Conservation (phyloP, 1,140 invertebrate species). For the Cylas formicarius region DNA sequence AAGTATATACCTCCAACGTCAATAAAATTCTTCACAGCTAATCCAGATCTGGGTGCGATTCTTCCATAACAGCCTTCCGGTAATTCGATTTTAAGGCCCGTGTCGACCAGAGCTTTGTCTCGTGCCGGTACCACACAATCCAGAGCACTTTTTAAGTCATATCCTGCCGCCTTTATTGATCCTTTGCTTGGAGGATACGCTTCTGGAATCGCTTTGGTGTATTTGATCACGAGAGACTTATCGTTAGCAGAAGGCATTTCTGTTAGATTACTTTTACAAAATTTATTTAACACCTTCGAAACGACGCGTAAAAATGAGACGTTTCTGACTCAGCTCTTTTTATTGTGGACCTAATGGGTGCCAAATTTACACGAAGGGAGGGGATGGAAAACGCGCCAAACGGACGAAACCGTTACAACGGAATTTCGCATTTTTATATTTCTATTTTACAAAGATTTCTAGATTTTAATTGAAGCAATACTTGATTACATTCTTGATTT, state of each 20-base stretch:
- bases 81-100: constrained; percentile 83
- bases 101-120: constrained; percentile 82
- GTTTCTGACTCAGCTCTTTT: no score
- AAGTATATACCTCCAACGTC: constrained; percentile 92
- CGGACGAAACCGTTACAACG: no score
- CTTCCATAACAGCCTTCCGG: constrained; percentile 90
- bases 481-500: no score
- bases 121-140: constrained; percentile 71
- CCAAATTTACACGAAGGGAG: no score
- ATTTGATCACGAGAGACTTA: constrained; percentile 43
- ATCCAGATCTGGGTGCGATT: constrained; percentile 90
- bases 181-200: constrained; percentile 77
- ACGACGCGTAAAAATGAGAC: no score
- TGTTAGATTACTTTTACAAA: no score
- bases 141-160: constrained; percentile 88
- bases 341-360: no score
- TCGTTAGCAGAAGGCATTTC: constrained; percentile 17
- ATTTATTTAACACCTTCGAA: no score
- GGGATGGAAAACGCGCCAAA: no score
- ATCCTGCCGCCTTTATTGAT: constrained; percentile 80
- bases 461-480: no score
- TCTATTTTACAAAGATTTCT: no score
- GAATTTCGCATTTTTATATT: no score
- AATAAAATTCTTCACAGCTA: constrained; percentile 92
- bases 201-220: constrained; percentile 69